phyloP scores from a whole-genome alignment of 1,140 invertebrate species.

The Contarinia nasturtii region DNA sequence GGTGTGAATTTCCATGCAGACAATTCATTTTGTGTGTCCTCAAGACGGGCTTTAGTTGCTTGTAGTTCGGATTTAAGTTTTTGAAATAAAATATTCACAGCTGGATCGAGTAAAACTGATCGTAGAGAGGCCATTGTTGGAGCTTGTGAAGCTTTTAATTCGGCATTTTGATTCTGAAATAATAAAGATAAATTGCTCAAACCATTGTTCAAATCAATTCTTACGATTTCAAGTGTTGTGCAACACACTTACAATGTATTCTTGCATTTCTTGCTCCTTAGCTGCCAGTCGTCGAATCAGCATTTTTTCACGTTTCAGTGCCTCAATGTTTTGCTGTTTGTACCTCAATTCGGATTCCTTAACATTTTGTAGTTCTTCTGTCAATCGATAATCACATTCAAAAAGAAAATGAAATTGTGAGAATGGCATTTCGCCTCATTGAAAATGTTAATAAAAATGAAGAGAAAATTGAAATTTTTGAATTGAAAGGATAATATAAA shows the following conservation, averaged over 20 bases:
- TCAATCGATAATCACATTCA: conserved; percentile 14
- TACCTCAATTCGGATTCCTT: conserved; percentile 65
- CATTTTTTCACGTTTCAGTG: conserved; percentile 75
- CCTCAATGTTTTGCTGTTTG: conserved; percentile 63
- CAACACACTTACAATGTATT: conserved; percentile 70
- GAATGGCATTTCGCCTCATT: no score
- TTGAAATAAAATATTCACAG: conserved; percentile 86
- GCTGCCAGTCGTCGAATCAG: conserved; percentile 74
- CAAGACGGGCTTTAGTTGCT: conserved; percentile 71
- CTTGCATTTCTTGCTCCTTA: conserved; percentile 93
- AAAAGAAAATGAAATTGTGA: no score
- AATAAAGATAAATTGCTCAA: conserved; percentile 2
- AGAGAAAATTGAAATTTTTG: not conserved
- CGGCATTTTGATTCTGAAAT: conserved; percentile 73
- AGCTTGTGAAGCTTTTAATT: conserved; percentile 67
- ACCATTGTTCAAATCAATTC: not conserved
- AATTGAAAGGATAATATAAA: no score
- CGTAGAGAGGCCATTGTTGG: conserved; percentile 57
- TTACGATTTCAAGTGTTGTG: not conserved
- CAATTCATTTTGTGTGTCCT: conserved; percentile 94
- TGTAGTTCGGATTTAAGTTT: conserved; percentile 80
- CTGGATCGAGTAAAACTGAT: conserved; percentile 78
- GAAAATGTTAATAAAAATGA: not conserved
- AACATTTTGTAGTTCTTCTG: conserved; percentile 53
- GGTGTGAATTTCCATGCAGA: conserved; percentile 98